Evolutionary conservation across 2,797 vertebrate species (phyloP).

Genomic region (Xenentodon cancila): DNA sequence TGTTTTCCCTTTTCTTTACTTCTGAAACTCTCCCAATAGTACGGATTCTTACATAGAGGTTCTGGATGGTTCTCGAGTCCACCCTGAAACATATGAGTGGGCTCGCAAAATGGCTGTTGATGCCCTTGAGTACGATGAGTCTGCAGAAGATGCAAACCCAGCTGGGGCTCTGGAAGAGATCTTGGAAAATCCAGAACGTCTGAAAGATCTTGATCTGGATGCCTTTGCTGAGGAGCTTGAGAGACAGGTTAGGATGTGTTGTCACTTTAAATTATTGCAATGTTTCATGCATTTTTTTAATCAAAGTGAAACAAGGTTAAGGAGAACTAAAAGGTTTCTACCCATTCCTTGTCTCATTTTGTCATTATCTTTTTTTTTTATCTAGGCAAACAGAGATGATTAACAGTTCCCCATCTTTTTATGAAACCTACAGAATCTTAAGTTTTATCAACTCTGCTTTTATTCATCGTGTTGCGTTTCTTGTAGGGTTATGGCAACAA

Average conservation of each 20-base stretch:
- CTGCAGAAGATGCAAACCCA: slow-evolving; percentile 97
- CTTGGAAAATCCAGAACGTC: slow-evolving; percentile 95
- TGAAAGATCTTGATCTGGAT: slow-evolving; percentile 97
- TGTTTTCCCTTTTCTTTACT: not conserved
- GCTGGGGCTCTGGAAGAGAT: slow-evolving; percentile 98
- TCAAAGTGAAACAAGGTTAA: not conserved
- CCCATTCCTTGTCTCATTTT: not conserved
- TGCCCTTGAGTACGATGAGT: slow-evolving; percentile 97
- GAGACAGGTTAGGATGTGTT: slow-evolving; percentile 87
- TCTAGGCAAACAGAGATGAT: no score
- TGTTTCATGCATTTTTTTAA: not conserved
- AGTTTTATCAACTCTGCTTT: not conserved
- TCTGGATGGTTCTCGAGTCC: slow-evolving; percentile 95
- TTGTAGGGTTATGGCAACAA: slow-evolving; percentile 97
- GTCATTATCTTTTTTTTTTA: not conserved
- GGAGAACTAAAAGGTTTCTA: no score
- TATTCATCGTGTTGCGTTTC: not conserved
- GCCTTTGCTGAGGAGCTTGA: slow-evolving; percentile 99
- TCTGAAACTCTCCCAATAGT: slow-evolving; percentile 70
- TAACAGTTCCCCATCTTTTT: no score
- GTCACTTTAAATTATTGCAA: not conserved
- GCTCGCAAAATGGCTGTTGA: slow-evolving; percentile 99
- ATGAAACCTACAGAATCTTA: not conserved
- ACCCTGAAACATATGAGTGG: slow-evolving; percentile 99
- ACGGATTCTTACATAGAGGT: slow-evolving; percentile 99